Evolutionary conservation across 1,140 invertebrate species (phyloP).

Genomic region (Drosophila subpulchrella): DNA sequence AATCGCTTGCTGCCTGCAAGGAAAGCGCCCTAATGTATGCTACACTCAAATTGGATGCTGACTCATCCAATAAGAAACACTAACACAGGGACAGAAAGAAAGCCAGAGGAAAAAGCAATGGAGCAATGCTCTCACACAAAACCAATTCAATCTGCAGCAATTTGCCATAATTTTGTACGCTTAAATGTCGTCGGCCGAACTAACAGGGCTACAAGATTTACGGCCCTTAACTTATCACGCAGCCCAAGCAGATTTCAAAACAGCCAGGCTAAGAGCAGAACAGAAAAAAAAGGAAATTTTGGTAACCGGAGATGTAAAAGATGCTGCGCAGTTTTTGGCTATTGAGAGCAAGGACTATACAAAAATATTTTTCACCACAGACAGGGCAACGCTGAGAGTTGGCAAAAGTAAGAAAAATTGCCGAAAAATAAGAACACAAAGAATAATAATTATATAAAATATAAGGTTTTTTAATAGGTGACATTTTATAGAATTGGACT

Average conservation of each 20-base stretch:
- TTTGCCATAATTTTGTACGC: conserved; percentile 55
- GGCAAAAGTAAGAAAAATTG: not conserved
- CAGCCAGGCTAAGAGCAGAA: conserved; percentile 3
- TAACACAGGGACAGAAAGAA: not conserved
- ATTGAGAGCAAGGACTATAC: conserved; percentile 46
- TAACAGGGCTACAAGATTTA: conserved; percentile 53
- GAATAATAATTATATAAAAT: not conserved
- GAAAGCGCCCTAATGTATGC: conserved; percentile 45
- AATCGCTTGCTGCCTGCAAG: conserved; percentile 26
- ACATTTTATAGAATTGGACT: no score
- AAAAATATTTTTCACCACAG: conserved; percentile 56
- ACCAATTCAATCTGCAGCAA: conserved; percentile 56
- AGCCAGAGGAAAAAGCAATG: not conserved
- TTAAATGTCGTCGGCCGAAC: conserved; percentile 49
- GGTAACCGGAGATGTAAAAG: conserved; percentile 18
- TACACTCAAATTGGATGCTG: conserved; percentile 34
- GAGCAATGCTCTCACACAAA: conserved; percentile 16
- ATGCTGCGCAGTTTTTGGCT: conserved; percentile 62
- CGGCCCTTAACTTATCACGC: conserved; percentile 41
- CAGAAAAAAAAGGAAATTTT: conserved; percentile 4
- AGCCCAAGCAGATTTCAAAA: conserved; percentile 26
- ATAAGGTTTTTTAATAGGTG: not conserved
- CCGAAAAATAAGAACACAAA: not conserved
- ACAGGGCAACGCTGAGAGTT: conserved; percentile 14
- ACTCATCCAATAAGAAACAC: conserved; percentile 41